phyloP scores from a whole-genome alignment of 2,797 vertebrate genomes.

The Hemibagrus guttatus region DNA sequence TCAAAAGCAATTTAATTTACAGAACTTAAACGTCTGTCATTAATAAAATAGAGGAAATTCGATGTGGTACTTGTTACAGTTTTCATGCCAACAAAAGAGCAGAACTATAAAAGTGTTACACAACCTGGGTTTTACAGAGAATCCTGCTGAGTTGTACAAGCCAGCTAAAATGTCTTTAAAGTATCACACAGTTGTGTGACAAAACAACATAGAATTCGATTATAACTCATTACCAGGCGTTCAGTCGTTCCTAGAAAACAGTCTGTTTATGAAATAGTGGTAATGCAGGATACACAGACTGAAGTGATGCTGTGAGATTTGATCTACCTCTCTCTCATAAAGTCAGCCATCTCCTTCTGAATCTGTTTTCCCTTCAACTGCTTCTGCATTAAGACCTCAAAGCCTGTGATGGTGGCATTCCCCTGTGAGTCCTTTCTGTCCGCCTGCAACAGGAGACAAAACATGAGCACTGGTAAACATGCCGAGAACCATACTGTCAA shows the following conservation, averaged over 20 bases:
- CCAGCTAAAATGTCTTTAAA: background rate
- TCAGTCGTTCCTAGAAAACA: background rate
- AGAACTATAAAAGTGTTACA: constrained; percentile 37
- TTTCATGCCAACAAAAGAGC: constrained; percentile 58
- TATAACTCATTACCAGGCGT: background rate
- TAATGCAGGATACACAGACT: background rate
- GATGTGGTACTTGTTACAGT: constrained; percentile 49
- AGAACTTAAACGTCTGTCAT: constrained; percentile 53
- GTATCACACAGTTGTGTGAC: background rate
- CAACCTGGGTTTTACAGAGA: constrained; percentile 19
- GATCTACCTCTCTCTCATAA: constrained; percentile 91
- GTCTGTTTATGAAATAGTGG: background rate
- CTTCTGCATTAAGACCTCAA: constrained; percentile 95
- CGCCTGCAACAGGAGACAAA: constrained; percentile 72
- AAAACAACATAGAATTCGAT: background rate
- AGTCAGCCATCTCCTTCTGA: constrained; percentile 99
- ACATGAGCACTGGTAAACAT: constrained; percentile 37
- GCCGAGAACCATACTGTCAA: constrained; percentile 45
- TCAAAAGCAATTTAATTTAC: constrained; percentile 47
- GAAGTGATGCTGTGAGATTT: background rate
- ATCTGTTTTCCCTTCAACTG: constrained; percentile 98
- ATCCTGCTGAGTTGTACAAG: constrained; percentile 13
- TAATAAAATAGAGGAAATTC: constrained; percentile 60
- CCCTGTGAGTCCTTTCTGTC: constrained; percentile 93
- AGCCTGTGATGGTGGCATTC: constrained; percentile 87